These are phyloP conservation scores for Arctocebus calabarensis DNA, from an alignment of 2,797 vertebrate genomes.

Conservation along the genomic window DNA sequence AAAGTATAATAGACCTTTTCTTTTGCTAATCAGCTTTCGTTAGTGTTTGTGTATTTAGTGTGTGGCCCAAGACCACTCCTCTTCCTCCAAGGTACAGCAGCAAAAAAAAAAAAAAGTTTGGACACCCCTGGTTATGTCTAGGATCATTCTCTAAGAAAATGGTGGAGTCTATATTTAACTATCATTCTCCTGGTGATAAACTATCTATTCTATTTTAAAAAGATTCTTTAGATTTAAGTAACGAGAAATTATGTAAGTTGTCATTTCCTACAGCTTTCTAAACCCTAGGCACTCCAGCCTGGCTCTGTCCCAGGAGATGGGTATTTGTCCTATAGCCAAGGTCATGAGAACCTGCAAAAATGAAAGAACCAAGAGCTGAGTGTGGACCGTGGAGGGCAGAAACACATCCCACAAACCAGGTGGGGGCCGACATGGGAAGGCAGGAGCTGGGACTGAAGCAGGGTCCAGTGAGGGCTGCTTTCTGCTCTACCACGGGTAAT, in stretches of 20 bases:
- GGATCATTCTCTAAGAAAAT: background rate
- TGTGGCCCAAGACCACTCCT: too few species aligned
- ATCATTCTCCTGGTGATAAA: background rate
- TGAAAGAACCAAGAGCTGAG: background rate
- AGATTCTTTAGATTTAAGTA: background rate
- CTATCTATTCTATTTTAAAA: constrained; percentile 26
- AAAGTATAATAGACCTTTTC: too few species aligned
- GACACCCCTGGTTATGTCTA: background rate
- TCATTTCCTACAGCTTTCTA: background rate
- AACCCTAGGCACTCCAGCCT: background rate
- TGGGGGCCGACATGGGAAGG: background rate
- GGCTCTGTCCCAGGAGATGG: background rate
- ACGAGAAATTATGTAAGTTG: background rate
- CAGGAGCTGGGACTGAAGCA: background rate
- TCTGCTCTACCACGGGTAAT: background rate
- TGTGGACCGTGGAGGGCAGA: background rate
- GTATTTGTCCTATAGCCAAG: background rate
- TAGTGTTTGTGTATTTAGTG: too few species aligned
- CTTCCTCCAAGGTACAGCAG: too few species aligned
- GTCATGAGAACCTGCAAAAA: background rate
- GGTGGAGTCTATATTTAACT: background rate
- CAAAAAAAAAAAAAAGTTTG: too few species aligned
- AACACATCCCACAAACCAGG: background rate
- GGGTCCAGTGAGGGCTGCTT: background rate
- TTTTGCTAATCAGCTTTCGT: too few species aligned